These are phyloP conservation scores for Helicoverpa assulta DNA, from an alignment of 2,888 invertebrate genomes.

Conservation along the genomic window DNA sequence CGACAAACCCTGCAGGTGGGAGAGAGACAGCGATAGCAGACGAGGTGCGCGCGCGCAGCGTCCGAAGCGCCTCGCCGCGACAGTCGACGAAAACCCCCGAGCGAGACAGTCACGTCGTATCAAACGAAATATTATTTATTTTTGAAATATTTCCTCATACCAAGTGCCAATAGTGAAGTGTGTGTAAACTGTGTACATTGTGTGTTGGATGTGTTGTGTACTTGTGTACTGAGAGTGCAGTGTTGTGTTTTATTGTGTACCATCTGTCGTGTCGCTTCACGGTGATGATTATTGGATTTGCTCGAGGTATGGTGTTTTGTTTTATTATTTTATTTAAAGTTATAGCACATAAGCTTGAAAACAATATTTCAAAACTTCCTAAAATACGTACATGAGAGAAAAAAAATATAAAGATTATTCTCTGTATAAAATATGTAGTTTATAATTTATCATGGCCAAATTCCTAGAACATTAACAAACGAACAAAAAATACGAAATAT, in stretches of 20 bases:
- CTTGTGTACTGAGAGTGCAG: slow-evolving; percentile 47
- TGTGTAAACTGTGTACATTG: slow-evolving; percentile 43
- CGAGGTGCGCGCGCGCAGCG: slow-evolving; percentile 61
- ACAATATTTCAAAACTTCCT: not conserved
- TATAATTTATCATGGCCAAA: not conserved
- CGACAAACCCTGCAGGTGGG: slow-evolving; percentile 3
- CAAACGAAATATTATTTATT: slow-evolving; percentile 1
- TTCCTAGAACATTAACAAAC: slow-evolving; percentile 5
- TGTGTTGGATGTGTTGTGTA: slow-evolving; percentile 39
- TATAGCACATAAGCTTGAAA: not conserved
- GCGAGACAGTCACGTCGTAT: slow-evolving; percentile 57
- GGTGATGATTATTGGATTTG: slow-evolving; percentile 59
- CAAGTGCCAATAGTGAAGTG: slow-evolving; percentile 29
- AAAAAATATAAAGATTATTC: not conserved
- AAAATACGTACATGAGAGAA: too few relatives aligned
- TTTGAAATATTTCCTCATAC: not conserved
- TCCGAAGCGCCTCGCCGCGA: slow-evolving; percentile 69
- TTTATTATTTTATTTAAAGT: slow-evolving; percentile 38
- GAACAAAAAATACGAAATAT: slow-evolving; percentile 8
- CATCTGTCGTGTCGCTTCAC: slow-evolving; percentile 46
- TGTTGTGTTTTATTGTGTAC: slow-evolving; percentile 48
- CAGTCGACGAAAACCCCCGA: slow-evolving; percentile 70
- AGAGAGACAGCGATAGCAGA: slow-evolving; percentile 38
- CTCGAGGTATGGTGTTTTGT: slow-evolving; percentile 57
- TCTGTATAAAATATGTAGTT: not conserved